A percentile compares a stretch with the other conserved stretches of the same genome.
Conservation (phyloP, 2,797 vertebrate genomes). For the Ataeniobius toweri region DNA sequence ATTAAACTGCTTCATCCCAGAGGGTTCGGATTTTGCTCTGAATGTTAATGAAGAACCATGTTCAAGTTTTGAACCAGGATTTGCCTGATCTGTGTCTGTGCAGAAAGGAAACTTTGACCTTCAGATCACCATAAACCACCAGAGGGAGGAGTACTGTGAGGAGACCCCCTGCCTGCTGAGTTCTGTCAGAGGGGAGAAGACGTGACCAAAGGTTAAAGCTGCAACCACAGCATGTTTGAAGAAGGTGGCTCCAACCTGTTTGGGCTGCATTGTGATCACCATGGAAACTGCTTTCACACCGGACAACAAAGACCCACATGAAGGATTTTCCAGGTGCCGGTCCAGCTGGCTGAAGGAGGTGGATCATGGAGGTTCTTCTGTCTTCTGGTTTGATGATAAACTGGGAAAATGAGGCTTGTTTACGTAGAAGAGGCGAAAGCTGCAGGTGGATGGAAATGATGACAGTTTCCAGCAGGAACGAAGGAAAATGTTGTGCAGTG, state of each 20-base stretch:
- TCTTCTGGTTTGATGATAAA: not conserved
- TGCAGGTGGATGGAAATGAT: not conserved
- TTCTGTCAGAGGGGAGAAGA: not conserved
- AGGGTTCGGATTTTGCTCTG: not conserved
- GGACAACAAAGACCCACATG: not conserved
- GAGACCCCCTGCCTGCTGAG: not conserved
- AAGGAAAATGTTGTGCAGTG: no score
- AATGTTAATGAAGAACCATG: not conserved
- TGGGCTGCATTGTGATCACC: not conserved
- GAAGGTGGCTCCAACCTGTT: not conserved
- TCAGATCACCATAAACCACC: not conserved
- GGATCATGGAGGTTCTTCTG: not conserved
- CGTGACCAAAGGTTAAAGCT: not conserved
- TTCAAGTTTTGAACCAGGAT: not conserved
- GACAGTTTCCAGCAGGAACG: no score
- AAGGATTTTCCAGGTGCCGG: not conserved
- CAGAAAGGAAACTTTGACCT: not conserved
- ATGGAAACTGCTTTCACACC: not conserved
- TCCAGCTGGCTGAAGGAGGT: not conserved
- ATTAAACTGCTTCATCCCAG: no score
- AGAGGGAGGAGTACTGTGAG: not conserved
- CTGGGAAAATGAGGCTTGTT: not conserved
- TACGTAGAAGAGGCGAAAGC: not conserved
- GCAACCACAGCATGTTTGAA: not conserved
- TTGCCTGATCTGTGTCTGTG: not conserved